Conservation (phyloP, 2,797 vertebrate genomes). For the Varecia variegata region DNA sequence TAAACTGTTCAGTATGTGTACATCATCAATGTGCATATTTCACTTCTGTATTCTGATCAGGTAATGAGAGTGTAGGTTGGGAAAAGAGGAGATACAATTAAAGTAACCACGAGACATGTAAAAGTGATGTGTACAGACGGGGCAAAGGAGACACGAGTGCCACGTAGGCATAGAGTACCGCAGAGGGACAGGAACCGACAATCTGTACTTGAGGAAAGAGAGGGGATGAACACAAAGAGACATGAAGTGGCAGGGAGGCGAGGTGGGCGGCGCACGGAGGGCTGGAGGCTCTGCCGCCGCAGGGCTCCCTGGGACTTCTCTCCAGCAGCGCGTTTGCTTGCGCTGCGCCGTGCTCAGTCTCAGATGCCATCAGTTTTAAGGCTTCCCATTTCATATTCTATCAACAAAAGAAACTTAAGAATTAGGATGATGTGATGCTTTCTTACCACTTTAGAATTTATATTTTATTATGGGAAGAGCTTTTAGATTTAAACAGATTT, state of each 20-base stretch:
- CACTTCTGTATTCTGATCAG: neutral
- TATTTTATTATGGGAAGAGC: neutral
- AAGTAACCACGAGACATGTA: neutral
- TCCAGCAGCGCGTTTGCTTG: neutral
- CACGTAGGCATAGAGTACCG: neutral
- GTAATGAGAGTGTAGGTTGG: neutral
- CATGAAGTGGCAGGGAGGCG: neutral
- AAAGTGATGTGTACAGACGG: neutral
- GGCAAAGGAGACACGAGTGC: accelerated
- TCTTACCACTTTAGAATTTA: neutral
- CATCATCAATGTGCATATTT: neutral
- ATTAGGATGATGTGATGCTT: neutral
- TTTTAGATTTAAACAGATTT: neutral
- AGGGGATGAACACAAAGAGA: neutral
- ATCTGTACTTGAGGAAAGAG: neutral
- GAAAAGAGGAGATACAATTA: neutral
- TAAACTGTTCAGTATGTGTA: neutral
- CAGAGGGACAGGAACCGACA: neutral
- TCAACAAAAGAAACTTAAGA: neutral
- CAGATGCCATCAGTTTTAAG: neutral
- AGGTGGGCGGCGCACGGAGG: neutral
- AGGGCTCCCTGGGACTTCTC: neutral
- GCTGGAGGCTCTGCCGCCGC: neutral
- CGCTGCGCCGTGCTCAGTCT: neutral
- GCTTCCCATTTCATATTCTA: neutral